Evolutionary conservation across 1,140 invertebrate species (phyloP).

Genomic region (Melitaea cinxia): DNA sequence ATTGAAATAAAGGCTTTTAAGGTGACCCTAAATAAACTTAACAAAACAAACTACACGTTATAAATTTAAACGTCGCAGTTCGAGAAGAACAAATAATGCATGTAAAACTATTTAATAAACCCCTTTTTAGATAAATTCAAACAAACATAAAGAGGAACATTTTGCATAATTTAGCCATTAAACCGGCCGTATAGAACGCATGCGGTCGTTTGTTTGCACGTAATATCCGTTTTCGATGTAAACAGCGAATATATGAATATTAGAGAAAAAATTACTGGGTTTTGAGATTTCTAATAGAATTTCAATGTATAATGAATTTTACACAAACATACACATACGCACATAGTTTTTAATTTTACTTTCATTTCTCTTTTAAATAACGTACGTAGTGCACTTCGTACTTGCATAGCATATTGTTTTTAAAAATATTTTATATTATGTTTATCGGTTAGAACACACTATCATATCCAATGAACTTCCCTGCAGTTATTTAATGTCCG

Average conservation of each 20-base stretch:
- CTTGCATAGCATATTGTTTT: too few relatives aligned
- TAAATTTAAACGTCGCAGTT: background rate
- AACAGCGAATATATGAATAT: slow-evolving; percentile 8
- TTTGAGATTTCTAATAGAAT: background rate
- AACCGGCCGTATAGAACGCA: slow-evolving; percentile 19
- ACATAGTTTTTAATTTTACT: too few relatives aligned
- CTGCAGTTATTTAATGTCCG: slow-evolving; percentile 1
- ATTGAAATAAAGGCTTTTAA: too few relatives aligned
- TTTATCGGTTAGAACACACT: background rate
- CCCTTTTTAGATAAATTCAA: slow-evolving; percentile 13
- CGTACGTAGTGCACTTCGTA: too few relatives aligned
- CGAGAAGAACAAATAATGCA: background rate
- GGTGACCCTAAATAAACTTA: background rate
- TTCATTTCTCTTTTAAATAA: too few relatives aligned
- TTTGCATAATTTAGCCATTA: slow-evolving; percentile 32
- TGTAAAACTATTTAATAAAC: slow-evolving; percentile 6
- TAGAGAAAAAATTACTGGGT: slow-evolving; percentile 1
- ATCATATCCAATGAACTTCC: background rate
- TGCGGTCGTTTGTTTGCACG: slow-evolving; percentile 28
- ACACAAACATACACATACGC: too few relatives aligned
- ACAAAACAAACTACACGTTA: background rate
- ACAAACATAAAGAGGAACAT: slow-evolving; percentile 20
- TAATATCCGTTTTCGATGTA: slow-evolving; percentile 29
- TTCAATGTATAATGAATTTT: too few relatives aligned
- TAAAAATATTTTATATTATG: too few relatives aligned